Conservation (phyloP, 2,888 invertebrate genomes). For the Trachelus stipa region DNA sequence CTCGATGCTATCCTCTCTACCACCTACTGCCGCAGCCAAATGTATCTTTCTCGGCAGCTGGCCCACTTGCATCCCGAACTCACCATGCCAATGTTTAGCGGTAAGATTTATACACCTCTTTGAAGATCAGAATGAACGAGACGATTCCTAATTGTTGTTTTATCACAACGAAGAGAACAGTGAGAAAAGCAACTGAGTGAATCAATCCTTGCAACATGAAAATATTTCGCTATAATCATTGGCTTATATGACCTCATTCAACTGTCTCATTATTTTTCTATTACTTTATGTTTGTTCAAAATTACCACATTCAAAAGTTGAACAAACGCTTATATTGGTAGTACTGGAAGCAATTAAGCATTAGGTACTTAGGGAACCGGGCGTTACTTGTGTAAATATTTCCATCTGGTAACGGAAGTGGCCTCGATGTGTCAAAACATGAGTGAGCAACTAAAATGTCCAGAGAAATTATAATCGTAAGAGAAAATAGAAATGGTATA, state of each 20-base stretch:
- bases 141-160: no score
- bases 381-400: not conserved
- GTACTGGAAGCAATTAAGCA: not conserved
- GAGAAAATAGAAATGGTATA: not conserved
- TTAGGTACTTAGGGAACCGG: not conserved
- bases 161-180: not conserved
- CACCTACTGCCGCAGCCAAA: slow-evolving; percentile 92
- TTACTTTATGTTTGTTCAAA: not conserved
- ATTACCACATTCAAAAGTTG: not conserved
- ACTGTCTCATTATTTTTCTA: not conserved
- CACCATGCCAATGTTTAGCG: slow-evolving; percentile 99
- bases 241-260: not conserved
- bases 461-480: not conserved
- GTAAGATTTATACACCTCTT: slow-evolving; percentile 68
- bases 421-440: not conserved
- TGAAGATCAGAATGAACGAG: no score
- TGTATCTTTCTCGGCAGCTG: slow-evolving; percentile 91
- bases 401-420: not conserved
- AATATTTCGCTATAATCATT: not conserved
- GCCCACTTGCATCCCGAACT: slow-evolving; percentile 96
- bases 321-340: not conserved
- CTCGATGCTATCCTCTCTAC: slow-evolving; percentile 87
- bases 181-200: not conserved
- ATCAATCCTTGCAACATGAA: not conserved
- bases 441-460: not conserved